Conservation (phyloP, 2,888 invertebrate species). For the Homarus gammarus region DNA sequence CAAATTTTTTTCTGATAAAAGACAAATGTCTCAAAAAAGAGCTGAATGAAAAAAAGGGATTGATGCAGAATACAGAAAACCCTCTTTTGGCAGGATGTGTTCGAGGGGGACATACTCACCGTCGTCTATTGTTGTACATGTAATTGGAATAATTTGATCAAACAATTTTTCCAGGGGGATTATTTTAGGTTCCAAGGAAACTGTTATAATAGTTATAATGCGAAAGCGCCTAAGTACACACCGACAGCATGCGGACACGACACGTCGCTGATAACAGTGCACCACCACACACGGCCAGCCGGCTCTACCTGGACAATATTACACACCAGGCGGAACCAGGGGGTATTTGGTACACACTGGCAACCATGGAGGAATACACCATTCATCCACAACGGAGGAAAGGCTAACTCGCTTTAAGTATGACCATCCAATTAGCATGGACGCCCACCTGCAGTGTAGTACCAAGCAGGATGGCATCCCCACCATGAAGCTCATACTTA, state of each 20-base stretch:
- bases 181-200: conserved; percentile 63
- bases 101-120: conserved; percentile 71
- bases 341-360: background rate
- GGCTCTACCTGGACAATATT: conserved; percentile 26
- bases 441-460: background rate
- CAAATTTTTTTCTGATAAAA: conserved; percentile 21
- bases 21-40: conserved; percentile 9
- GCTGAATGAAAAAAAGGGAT: conserved; percentile 26
- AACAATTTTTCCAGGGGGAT: conserved; percentile 65
- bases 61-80: conserved; percentile 66
- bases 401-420: background rate
- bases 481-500: too few species aligned
- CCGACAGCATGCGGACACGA: conserved; percentile 32
- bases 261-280: conserved; percentile 12
- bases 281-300: conserved; percentile 16
- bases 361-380: background rate
- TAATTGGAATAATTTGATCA: conserved; percentile 69
- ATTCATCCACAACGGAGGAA: background rate
- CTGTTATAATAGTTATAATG: conserved; percentile 43
- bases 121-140: conserved; percentile 70
- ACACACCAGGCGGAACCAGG: conserved; percentile 25
- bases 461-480: too few species aligned
- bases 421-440: background rate
- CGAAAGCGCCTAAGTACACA: conserved; percentile 37
- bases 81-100: conserved; percentile 60